Evolutionary conservation across 1,140 invertebrate genomes (phyloP).

Genomic region (Cydia fagiglandana): DNA sequence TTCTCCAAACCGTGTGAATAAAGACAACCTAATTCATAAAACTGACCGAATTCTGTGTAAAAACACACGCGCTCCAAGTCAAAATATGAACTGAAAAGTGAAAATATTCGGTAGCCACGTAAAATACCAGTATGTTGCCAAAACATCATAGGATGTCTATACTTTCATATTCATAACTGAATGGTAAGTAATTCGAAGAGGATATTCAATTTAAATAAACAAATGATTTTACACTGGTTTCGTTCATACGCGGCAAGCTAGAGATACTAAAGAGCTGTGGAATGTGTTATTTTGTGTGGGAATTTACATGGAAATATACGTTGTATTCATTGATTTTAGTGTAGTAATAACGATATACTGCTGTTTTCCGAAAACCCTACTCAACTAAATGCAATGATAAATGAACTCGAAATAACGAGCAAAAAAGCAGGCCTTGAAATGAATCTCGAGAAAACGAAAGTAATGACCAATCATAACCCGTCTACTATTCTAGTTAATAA

Average conservation of each 20-base stretch:
- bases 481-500: too few species aligned
- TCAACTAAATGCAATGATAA: too few species aligned
- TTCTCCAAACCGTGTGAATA: too few species aligned
- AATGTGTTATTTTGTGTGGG: too few species aligned
- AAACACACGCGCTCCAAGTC: not conserved
- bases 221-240: constrained; percentile 2
- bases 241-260: not conserved
- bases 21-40: constrained; percentile 7
- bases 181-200: constrained; percentile 22
- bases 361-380: too few species aligned
- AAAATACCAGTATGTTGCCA: constrained; percentile 41
- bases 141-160: constrained; percentile 32
- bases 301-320: too few species aligned
- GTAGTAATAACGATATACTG: too few species aligned
- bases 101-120: constrained; percentile 41
- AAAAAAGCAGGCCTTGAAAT: too few species aligned
- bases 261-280: not conserved
- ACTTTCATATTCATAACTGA: constrained; percentile 22
- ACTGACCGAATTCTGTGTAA: not conserved
- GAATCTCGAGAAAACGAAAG: too few species aligned
- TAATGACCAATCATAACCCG: too few species aligned
- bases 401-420: too few species aligned
- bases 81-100: constrained; percentile 34
- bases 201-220: constrained; percentile 17
- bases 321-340: too few species aligned